Percentiles rank a stretch among this genome's conserved stretches.
Conservation (phyloP, 1,140 invertebrate species). For the Drosophila pseudoananassae region DNA sequence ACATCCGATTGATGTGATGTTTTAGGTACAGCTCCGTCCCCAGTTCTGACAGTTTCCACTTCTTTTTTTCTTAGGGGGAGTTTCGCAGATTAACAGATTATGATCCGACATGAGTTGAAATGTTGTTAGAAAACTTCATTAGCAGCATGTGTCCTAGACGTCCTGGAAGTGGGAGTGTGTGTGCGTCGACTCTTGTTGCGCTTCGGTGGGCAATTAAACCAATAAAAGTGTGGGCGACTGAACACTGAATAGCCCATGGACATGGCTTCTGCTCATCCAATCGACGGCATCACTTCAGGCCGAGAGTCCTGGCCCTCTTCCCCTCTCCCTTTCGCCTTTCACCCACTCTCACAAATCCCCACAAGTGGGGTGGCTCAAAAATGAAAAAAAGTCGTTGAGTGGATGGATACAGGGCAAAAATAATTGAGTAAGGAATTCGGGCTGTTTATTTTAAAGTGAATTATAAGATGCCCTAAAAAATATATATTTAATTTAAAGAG, state of each 20-base stretch:
- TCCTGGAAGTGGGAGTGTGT: slow-evolving; percentile 22
- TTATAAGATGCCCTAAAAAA: slow-evolving; percentile 1
- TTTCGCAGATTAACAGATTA: slow-evolving; percentile 75
- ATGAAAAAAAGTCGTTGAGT: slow-evolving; percentile 49
- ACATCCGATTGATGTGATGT: slow-evolving; percentile 31
- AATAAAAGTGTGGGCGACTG: slow-evolving; percentile 75
- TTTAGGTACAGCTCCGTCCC: slow-evolving; percentile 25
- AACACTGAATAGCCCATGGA: slow-evolving; percentile 65
- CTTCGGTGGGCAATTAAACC: slow-evolving; percentile 75
- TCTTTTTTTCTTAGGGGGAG: slow-evolving; percentile 8
- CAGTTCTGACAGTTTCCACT: slow-evolving; percentile 13
- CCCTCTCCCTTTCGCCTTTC: neutral
- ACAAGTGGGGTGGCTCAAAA: slow-evolving; percentile 32
- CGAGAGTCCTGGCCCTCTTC: neutral
- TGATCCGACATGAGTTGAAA: slow-evolving; percentile 73
- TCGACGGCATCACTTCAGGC: slow-evolving; percentile 13
- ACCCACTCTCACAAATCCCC: neutral
- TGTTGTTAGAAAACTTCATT: slow-evolving; percentile 73
- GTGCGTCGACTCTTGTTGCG: slow-evolving; percentile 60
- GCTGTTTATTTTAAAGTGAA: slow-evolving; percentile 14
- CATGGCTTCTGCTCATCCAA: slow-evolving; percentile 31
- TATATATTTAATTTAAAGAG: accelerated
- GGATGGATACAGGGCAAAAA: slow-evolving; percentile 58
- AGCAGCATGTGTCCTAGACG: slow-evolving; percentile 67
- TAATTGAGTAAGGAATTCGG: slow-evolving; percentile 68